Conservation (phyloP, 2,113 vertebrate genomes). For the Amphilophus citrinellus region DNA sequence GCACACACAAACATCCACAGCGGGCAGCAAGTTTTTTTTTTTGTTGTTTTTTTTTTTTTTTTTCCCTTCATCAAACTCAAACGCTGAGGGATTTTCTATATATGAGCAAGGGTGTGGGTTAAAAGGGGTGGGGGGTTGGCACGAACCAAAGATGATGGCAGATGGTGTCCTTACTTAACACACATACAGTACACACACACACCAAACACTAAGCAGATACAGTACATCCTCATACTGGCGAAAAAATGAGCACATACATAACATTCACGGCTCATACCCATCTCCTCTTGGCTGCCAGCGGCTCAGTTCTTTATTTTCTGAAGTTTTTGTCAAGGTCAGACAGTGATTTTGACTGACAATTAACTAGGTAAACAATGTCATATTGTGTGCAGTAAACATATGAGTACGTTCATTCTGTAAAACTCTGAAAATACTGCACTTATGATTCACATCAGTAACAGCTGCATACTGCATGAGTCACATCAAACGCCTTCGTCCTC, state of each 20-base stretch:
- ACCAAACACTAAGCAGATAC: slow-evolving; percentile 20
- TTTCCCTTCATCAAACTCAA: slow-evolving; percentile 19
- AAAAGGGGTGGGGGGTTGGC: slow-evolving; percentile 61
- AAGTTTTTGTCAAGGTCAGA: background rate
- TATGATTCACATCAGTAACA: slow-evolving; percentile 38
- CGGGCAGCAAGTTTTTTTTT: background rate
- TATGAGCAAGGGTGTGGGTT: slow-evolving; percentile 55
- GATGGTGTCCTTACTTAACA: slow-evolving; percentile 74
- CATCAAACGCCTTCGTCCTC: slow-evolving; percentile 49
- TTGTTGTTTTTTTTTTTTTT: background rate
- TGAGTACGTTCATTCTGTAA: slow-evolving; percentile 20
- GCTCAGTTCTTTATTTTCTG: background rate
- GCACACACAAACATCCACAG: background rate
- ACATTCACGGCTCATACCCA: background rate
- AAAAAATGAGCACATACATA: background rate
- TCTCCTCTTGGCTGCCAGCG: background rate
- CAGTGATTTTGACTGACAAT: slow-evolving; percentile 2
- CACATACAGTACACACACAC: slow-evolving; percentile 45
- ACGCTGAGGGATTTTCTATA: slow-evolving; percentile 38
- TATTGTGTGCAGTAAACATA: background rate
- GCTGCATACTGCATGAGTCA: slow-evolving; percentile 60
- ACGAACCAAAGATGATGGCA: slow-evolving; percentile 65
- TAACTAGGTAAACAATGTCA: background rate
- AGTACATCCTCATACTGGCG: background rate
- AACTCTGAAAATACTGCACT: slow-evolving; percentile 50